Evolutionary conservation across 2,113 vertebrate species (phyloP).

Genomic region (Sinocyclocheilus grahami): DNA sequence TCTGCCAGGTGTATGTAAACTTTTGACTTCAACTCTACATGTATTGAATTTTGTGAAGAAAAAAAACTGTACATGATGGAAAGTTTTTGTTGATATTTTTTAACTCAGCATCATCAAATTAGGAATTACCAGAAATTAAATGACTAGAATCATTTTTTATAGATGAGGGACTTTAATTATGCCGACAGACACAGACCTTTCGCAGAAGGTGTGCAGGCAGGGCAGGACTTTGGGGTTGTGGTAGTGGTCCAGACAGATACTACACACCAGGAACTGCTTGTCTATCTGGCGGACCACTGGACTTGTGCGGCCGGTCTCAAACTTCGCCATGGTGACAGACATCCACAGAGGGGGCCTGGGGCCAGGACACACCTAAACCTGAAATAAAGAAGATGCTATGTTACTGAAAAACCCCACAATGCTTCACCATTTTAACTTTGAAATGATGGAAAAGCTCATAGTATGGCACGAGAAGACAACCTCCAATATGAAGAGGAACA

Average conservation of each 20-base stretch:
- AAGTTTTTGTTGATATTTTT: not conserved
- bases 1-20: too few relatives aligned
- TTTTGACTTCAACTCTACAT: too few relatives aligned
- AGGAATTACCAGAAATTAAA: not conserved
- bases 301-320: slow-evolving; percentile 81
- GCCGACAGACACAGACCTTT: slow-evolving; percentile 76
- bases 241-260: slow-evolving; percentile 94
- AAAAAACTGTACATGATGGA: not conserved
- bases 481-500: not conserved
- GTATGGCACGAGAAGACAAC: not conserved
- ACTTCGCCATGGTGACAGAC: slow-evolving; percentile 83
- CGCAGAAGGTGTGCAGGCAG: slow-evolving; percentile 95
- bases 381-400: slow-evolving; percentile 44
- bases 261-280: slow-evolving; percentile 96
- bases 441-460: not conserved
- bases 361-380: slow-evolving; percentile 67
- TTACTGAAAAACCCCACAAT: not conserved
- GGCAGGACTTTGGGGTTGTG: slow-evolving; percentile 85
- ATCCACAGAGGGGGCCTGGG: slow-evolving; percentile 64
- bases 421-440: not conserved
- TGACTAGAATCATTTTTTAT: not conserved
- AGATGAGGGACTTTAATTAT: not conserved
- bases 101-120: not conserved
- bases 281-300: slow-evolving; percentile 94
- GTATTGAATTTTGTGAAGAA: not conserved